These are phyloP conservation scores for Monoplex corrugatus DNA, from an alignment of 2,888 invertebrate species.

Conservation along the genomic window DNA sequence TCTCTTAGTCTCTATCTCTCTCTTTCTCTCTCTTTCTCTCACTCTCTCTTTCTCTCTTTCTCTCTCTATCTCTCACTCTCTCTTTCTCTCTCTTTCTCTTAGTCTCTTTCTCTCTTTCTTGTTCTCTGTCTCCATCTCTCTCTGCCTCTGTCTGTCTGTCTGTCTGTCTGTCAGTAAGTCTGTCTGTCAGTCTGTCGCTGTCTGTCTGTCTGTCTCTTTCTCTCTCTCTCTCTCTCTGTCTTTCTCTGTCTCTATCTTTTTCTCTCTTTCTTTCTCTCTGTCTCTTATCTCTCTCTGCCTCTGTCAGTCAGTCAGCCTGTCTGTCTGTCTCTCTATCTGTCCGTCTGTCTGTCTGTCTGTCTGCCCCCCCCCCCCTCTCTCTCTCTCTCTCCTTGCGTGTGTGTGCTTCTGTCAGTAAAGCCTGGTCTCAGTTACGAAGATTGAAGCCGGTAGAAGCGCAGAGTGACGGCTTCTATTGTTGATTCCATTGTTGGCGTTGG, in stretches of 20 bases:
- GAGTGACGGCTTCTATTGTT: no score
- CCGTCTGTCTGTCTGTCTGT: neutral
- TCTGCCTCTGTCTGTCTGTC: neutral
- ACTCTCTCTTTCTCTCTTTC: neutral
- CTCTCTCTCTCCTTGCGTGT: no score
- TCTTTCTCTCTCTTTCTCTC: neutral
- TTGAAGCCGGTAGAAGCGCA: no score
- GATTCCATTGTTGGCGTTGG: no score
- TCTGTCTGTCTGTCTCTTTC: no score
- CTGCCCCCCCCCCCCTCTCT: neutral
- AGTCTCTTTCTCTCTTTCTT: neutral
- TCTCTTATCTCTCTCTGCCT: neutral
- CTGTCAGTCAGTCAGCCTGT: no score
- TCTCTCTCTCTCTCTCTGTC: neutral
- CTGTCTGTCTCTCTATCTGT: neutral
- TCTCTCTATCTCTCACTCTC: neutral
- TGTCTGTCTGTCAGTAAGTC: neutral
- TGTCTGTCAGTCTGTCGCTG: neutral
- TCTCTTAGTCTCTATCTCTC: neutral
- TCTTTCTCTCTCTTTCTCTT: neutral
- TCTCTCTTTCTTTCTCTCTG: neutral
- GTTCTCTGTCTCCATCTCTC: neutral
- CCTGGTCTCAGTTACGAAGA: no score
- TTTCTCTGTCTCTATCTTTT: neutral
- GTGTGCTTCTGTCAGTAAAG: no score